phyloP scores from a whole-genome alignment of 2,113 vertebrate genomes.

The Alaudala cheleensis region DNA sequence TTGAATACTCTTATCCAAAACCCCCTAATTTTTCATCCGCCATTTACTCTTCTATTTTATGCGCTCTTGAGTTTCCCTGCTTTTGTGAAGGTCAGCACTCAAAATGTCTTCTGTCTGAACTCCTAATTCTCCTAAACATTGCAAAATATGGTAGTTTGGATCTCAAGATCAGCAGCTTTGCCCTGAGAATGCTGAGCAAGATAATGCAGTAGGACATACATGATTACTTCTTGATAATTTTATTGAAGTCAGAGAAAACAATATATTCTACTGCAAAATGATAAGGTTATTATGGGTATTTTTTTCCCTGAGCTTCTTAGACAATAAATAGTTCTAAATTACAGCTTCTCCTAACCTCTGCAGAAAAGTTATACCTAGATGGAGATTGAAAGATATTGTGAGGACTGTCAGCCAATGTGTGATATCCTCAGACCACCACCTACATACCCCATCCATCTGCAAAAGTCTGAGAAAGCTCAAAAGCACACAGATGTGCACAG shows the following conservation, averaged over 20 bases:
- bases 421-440: neutral
- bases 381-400: neutral
- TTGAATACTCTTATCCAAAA: neutral
- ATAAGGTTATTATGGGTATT: neutral
- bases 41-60: neutral
- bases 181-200: constrained; percentile 9
- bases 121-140: constrained; percentile 10
- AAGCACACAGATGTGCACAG: neutral
- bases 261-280: constrained; percentile 17
- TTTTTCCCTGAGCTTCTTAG: neutral
- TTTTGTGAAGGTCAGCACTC: constrained; percentile 35
- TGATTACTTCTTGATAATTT: constrained; percentile 7
- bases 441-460: neutral
- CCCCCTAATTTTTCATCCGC: neutral
- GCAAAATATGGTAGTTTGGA: neutral
- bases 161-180: constrained; percentile 12
- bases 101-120: constrained; percentile 38
- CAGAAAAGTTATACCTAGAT: constrained; percentile 12
- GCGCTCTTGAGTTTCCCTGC: neutral
- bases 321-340: constrained; percentile 29
- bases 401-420: neutral
- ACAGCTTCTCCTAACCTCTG: constrained; percentile 18
- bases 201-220: neutral
- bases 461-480: constrained; percentile 38
- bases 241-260: neutral